Base-by-base conservation (phyloP, 2,888 invertebrate species). In the Chaetoderma sp. region DNA sequence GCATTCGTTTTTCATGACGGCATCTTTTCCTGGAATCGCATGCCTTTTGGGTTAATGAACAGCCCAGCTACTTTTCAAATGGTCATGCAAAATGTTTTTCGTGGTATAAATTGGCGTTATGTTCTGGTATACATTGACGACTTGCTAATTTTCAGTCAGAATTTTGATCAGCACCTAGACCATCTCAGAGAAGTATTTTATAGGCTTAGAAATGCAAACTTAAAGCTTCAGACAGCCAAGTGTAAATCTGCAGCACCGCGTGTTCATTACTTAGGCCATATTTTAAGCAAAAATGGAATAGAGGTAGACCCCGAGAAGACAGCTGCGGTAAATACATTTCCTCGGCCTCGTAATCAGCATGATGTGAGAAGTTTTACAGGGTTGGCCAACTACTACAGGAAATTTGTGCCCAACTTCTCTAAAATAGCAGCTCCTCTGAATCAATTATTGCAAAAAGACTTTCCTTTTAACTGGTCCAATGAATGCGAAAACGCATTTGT, bases 351-450 rank as follows among this genome's bases (percentile, higher is more conserved):
- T n/a, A n/a, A n/a, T n/a, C n/a, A 28, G 3, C 23, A 27, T 3
- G 45, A 33, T 4, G 59, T 58, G n/a, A 2, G 45, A 45, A 16
- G 36, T 6, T 58, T 58, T 28, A 18, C 47, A 8, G 59, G 59
- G 21, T 21, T 56, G 13, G 33, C 36, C 39, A 81, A 83, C 70
- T 85, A 80, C 72, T 84, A 84, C 65, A 72, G 75, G 4, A 75
- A 75, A 57, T 86, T 85, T 72, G 63, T 83, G 0, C 72, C 72
- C 4, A 72, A 74, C 23, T 60, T 80, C 1, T 62, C 80, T 5
- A 62, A 59, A 0, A 67, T 76, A 4, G 61, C 76, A 45, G 67
- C 65, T 25, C 82, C 81, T 0, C 60, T 84, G 13, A 74, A 83
- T 64, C 28, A 55, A 0, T 56, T 80, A n/a, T 64, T 79, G 27